phyloP scores from a whole-genome alignment of 2,888 invertebrate genomes.

The Smittia aterrima region DNA sequence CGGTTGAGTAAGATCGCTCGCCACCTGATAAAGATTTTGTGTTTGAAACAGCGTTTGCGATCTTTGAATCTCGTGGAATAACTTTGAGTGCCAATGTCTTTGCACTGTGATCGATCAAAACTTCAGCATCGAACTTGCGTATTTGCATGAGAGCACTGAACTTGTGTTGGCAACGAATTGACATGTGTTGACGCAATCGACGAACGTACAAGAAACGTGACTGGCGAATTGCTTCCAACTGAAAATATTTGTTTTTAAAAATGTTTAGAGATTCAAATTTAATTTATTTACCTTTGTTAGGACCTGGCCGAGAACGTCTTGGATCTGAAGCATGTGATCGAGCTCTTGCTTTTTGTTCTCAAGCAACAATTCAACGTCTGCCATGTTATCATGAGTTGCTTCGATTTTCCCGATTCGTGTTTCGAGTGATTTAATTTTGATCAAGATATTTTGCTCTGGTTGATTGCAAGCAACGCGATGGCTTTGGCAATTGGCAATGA shows the following conservation, averaged over 20 bases:
- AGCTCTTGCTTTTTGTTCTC: constrained; percentile 54
- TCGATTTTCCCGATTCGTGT: constrained; percentile 47
- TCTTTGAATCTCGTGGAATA: constrained; percentile 56
- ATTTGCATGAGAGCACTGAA: constrained; percentile 49
- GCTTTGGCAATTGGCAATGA: constrained; percentile 48
- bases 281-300: constrained; percentile 51
- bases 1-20: constrained; percentile 93
- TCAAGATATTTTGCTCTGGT: constrained; percentile 52
- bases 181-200: constrained; percentile 55
- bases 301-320: constrained; percentile 54
- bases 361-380: constrained; percentile 49
- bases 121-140: constrained; percentile 49
- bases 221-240: constrained; percentile 52
- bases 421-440: constrained; percentile 49
- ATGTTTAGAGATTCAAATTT: constrained; percentile 11
- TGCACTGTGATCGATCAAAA: constrained; percentile 52
- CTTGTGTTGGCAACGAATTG: constrained; percentile 54
- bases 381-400: constrained; percentile 46
- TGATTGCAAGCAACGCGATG: constrained; percentile 50
- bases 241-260: constrained; percentile 37
- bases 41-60: constrained; percentile 54
- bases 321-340: constrained; percentile 50
- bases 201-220: constrained; percentile 54
- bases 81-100: constrained; percentile 58
- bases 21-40: constrained; percentile 85